These are phyloP conservation scores for Rhingia rostrata DNA, from an alignment of 2,888 invertebrate genomes.

Conservation along the genomic window DNA sequence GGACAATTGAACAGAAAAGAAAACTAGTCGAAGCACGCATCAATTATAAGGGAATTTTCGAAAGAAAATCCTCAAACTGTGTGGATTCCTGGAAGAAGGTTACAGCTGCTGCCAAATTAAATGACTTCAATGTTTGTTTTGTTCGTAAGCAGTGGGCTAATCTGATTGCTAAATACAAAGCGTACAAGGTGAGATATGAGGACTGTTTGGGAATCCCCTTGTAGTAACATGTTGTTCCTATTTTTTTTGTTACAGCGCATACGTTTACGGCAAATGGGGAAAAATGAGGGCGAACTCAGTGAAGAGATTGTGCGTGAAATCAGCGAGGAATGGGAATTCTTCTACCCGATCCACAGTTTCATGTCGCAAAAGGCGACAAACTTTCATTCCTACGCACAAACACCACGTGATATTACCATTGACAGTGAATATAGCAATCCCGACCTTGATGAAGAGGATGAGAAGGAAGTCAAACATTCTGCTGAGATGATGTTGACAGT, in stretches of 20 bases:
- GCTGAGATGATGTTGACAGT: background rate
- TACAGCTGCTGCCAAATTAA: slow-evolving; percentile 78
- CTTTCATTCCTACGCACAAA: slow-evolving; percentile 80
- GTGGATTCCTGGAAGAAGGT: slow-evolving; percentile 80
- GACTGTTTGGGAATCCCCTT: background rate
- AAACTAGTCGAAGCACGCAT: slow-evolving; percentile 80
- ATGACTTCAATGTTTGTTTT: slow-evolving; percentile 79
- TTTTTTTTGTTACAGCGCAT: slow-evolving; percentile 70
- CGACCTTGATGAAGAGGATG: slow-evolving; percentile 7
- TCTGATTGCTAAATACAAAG: slow-evolving; percentile 79
- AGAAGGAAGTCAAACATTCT: background rate
- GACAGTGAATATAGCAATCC: slow-evolving; percentile 31
- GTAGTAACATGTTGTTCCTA: background rate
- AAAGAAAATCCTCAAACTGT: slow-evolving; percentile 78
- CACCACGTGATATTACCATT: slow-evolving; percentile 35
- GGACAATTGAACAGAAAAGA: slow-evolving; percentile 81
- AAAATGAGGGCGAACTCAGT: slow-evolving; percentile 67
- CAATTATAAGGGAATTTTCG: slow-evolving; percentile 79
- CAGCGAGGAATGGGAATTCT: slow-evolving; percentile 81
- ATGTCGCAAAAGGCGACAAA: slow-evolving; percentile 81
- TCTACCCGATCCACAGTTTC: slow-evolving; percentile 79
- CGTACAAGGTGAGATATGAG: slow-evolving; percentile 78
- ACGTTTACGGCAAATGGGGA: slow-evolving; percentile 70
- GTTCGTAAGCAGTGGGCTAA: slow-evolving; percentile 81
- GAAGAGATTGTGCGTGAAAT: slow-evolving; percentile 76